Evolutionary conservation across 2,888 invertebrate genomes (phyloP).

Genomic region (Sialis lutaria): DNA sequence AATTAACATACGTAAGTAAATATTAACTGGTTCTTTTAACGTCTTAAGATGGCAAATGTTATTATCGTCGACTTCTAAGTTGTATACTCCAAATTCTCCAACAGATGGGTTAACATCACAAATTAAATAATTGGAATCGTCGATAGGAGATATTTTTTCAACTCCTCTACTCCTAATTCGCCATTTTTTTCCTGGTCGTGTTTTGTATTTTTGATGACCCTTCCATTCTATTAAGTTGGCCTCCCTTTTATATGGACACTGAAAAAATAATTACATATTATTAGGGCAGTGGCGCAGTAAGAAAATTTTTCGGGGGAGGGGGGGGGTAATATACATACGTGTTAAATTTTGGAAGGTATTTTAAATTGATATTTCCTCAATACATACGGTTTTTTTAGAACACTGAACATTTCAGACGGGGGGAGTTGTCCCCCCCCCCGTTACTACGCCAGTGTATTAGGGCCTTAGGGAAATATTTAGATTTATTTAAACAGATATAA

Average conservation of each 20-base stretch:
- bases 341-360: too few relatives aligned
- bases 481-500: too few relatives aligned
- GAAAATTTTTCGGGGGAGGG: too few relatives aligned
- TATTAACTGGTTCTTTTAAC: slow-evolving; percentile 46
- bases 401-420: too few relatives aligned
- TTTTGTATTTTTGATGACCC: slow-evolving; percentile 6
- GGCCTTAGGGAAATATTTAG: too few relatives aligned
- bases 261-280: slow-evolving; percentile 5
- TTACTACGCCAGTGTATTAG: too few relatives aligned
- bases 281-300: too few relatives aligned
- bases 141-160: slow-evolving; percentile 5
- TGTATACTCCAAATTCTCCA: slow-evolving; percentile 58
- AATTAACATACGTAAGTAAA: slow-evolving; percentile 45
- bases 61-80: slow-evolving; percentile 32
- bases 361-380: too few relatives aligned
- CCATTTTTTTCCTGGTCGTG: slow-evolving; percentile 9
- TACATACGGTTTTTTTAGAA: too few relatives aligned
- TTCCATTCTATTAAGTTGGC: slow-evolving; percentile 1
- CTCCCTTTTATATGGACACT: slow-evolving; percentile 13
- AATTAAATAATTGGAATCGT: slow-evolving; percentile 26
- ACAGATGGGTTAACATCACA: slow-evolving; percentile 40
- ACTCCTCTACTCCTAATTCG: slow-evolving; percentile 8
- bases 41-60: slow-evolving; percentile 35
- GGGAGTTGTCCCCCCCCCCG: too few relatives aligned
- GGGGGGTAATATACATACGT: too few relatives aligned